phyloP scores from a whole-genome alignment of 2,888 invertebrate species.

The Drosophila neutralis region DNA sequence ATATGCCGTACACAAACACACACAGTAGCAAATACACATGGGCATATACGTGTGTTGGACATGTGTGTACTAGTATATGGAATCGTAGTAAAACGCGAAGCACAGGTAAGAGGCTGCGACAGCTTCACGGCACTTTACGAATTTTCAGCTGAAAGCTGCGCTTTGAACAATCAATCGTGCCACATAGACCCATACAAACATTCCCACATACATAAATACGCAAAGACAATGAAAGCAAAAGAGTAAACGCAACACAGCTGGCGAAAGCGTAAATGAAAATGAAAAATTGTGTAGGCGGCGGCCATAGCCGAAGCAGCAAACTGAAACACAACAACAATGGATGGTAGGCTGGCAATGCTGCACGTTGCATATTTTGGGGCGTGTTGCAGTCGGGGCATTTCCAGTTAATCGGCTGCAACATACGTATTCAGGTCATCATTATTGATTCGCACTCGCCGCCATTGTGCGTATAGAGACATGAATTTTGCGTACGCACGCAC shows the following conservation, averaged over 20 bases:
- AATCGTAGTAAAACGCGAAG: slow-evolving; percentile 68
- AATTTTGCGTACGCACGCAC: slow-evolving; percentile 74
- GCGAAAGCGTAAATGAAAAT: slow-evolving; percentile 71
- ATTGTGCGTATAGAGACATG: slow-evolving; percentile 76
- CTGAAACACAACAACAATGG: slow-evolving; percentile 45
- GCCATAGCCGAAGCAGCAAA: slow-evolving; percentile 30
- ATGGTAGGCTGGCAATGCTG: slow-evolving; percentile 39
- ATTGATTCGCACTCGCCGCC: slow-evolving; percentile 74
- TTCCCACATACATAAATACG: slow-evolving; percentile 10
- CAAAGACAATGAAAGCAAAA: slow-evolving; percentile 52
- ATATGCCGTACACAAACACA: slow-evolving; percentile 64
- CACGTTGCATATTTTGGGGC: slow-evolving; percentile 67
- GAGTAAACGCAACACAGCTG: slow-evolving; percentile 59
- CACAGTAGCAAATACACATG: slow-evolving; percentile 21
- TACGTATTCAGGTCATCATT: slow-evolving; percentile 80
- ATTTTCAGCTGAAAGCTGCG: slow-evolving; percentile 73
- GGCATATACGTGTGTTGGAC: slow-evolving; percentile 41
- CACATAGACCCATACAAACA: slow-evolving; percentile 31
- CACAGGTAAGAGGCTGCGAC: slow-evolving; percentile 55
- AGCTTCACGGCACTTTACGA: slow-evolving; percentile 66
- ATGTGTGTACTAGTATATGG: slow-evolving; percentile 23
- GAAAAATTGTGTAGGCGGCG: slow-evolving; percentile 55
- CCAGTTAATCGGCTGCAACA: slow-evolving; percentile 76
- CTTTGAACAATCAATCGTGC: slow-evolving; percentile 75
- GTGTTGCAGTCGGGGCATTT: slow-evolving; percentile 52